These are phyloP conservation scores for Gambelia wislizenii DNA, from an alignment of 2,797 vertebrate species.

Conservation along the genomic window DNA sequence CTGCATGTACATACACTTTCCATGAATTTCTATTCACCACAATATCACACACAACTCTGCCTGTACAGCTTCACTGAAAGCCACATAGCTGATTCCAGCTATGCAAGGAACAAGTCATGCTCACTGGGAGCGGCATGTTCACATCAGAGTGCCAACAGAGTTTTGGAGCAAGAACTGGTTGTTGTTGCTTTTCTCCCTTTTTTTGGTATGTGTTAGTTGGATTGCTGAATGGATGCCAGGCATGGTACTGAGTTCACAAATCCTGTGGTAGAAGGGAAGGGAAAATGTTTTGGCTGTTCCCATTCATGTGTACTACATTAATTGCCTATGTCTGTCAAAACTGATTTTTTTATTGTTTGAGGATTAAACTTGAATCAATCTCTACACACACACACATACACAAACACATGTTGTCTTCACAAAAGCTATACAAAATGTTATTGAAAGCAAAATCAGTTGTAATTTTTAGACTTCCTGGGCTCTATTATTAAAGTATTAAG, in stretches of 20 bases:
- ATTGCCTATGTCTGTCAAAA: constrained; percentile 26
- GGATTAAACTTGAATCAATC: constrained; percentile 5
- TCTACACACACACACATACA: not conserved
- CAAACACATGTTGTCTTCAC: not conserved
- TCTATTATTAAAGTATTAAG: not conserved
- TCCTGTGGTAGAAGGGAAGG: constrained; percentile 17
- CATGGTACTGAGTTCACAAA: constrained; percentile 14
- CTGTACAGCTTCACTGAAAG: not conserved
- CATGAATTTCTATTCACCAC: not conserved
- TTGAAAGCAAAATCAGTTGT: constrained; percentile 19
- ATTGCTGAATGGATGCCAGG: constrained; percentile 25
- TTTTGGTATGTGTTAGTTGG: not conserved
- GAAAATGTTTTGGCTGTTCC: constrained; percentile 24
- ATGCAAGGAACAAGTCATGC: not conserved
- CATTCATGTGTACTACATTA: constrained; percentile 22
- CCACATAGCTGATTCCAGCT: not conserved
- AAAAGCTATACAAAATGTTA: not conserved
- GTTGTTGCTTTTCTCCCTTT: not conserved
- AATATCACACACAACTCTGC: not conserved
- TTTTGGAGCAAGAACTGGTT: not conserved
- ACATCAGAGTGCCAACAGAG: not conserved
- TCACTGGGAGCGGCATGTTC: not conserved
- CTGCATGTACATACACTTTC: not conserved
- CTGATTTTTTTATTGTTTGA: constrained; percentile 3
- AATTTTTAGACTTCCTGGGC: constrained; percentile 12